Conservation (phyloP, 35 echinoderm and acorn worm genomes). For the Diadema setosum region DNA sequence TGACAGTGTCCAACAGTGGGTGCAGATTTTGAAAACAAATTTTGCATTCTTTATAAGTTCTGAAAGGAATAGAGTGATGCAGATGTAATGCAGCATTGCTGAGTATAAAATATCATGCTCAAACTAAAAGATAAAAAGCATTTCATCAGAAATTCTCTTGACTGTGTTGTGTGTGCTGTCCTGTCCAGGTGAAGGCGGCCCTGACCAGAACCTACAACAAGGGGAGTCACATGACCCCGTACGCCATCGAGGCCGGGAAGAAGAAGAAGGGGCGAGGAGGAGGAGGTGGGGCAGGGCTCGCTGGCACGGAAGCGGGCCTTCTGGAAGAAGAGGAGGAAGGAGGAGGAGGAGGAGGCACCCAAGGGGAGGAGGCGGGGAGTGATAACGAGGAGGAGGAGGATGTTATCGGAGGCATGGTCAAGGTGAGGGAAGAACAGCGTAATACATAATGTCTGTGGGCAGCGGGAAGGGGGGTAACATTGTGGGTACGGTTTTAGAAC, state of each 20-base stretch:
- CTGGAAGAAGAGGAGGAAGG: conserved; percentile 16
- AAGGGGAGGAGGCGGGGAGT: not conserved
- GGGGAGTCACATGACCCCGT: conserved; percentile 56
- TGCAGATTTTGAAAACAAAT: not conserved
- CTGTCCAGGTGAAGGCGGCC: conserved; percentile 64
- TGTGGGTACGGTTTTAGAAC: no score
- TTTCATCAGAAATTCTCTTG: not conserved
- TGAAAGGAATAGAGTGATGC: not conserved
- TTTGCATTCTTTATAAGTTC: not conserved
- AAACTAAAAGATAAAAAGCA: not conserved
- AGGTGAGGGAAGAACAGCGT: no score
- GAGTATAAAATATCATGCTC: not conserved
- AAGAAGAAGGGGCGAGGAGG: conserved; percentile 51
- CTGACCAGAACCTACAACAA: conserved; percentile 82
- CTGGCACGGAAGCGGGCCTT: not conserved
- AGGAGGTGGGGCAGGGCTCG: not conserved
- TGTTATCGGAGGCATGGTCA: no score
- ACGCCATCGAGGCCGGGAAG: conserved; percentile 3
- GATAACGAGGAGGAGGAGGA: conserved; percentile 24
- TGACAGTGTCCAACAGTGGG: not conserved
- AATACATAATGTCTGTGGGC: no score
- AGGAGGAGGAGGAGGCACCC: not conserved
- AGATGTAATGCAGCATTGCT: not conserved
- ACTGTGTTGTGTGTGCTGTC: not conserved
- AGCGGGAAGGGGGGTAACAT: no score